Percentiles rank a stretch among this genome's conserved stretches.
Evolutionary conservation across 2,797 vertebrate species (phyloP).

Genomic region (Euphonia xanthogaster): DNA sequence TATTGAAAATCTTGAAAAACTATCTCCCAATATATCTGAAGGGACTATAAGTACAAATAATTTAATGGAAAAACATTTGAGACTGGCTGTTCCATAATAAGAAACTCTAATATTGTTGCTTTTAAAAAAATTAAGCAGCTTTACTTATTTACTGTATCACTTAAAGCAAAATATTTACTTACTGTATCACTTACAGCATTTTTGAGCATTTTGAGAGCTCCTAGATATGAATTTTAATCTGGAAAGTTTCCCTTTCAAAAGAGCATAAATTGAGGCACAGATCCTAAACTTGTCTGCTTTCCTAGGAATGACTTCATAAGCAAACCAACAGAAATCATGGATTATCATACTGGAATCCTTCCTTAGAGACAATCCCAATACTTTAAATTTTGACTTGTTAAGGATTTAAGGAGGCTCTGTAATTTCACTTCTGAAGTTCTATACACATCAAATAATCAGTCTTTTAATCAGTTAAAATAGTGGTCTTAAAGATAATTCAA

Average conservation of each 20-base stretch:
- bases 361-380: neutral
- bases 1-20: neutral
- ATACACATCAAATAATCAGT: neutral
- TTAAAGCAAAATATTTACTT: neutral
- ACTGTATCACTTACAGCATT: neutral
- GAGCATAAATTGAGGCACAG: neutral
- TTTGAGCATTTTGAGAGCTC: neutral
- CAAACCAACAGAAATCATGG: neutral
- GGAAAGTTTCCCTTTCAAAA: neutral
- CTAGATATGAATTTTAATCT: neutral
- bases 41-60: neutral
- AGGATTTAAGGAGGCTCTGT: neutral
- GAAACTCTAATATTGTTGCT: neutral
- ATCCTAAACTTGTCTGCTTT: neutral
- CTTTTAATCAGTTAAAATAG: neutral
- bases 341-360: neutral
- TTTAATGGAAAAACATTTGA: neutral
- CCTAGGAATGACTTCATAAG: neutral
- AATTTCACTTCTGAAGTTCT: neutral
- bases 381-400: neutral
- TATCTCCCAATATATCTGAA: neutral
- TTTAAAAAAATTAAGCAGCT: neutral
- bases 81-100: neutral
- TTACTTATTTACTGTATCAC: neutral
- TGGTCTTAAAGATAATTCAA: neutral